These are phyloP conservation scores for Syrphus vitripennis DNA, from an alignment of 2,888 invertebrate species.

Conservation along the genomic window DNA sequence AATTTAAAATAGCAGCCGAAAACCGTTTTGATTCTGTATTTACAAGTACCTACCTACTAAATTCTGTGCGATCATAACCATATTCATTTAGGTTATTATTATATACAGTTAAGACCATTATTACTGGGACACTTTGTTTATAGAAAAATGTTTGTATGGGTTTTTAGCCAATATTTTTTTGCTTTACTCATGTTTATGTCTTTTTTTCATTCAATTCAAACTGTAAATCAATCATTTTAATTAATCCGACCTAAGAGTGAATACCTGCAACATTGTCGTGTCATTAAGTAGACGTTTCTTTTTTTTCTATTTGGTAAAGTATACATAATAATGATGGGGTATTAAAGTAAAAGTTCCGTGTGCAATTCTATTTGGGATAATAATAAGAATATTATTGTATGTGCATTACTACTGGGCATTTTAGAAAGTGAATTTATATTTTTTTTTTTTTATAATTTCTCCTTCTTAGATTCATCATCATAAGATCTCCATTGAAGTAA, in stretches of 20 bases:
- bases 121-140: no score
- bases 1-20: no score
- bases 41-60: no score
- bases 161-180: no score
- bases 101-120: no score
- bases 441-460: not conserved
- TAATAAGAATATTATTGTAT: not conserved
- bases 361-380: conserved; percentile 20
- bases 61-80: no score
- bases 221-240: no score
- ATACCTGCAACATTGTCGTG: not conserved
- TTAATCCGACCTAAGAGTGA: not conserved
- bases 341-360: conserved; percentile 19
- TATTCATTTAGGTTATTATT: no score
- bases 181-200: no score
- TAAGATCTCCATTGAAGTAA: conserved; percentile 18
- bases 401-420: conserved; percentile 23
- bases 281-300: not conserved
- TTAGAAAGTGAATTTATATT: conserved; percentile 16
- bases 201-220: not conserved
- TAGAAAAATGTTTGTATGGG: no score
- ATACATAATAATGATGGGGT: conserved; percentile 14
- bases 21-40: no score
- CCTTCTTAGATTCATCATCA: not conserved
- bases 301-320: conserved; percentile 1